A percentile compares a stretch with the other conserved stretches of the same genome.
phyloP scores from a whole-genome alignment of 1,140 invertebrate genomes.

The Zaprionus capensis region DNA sequence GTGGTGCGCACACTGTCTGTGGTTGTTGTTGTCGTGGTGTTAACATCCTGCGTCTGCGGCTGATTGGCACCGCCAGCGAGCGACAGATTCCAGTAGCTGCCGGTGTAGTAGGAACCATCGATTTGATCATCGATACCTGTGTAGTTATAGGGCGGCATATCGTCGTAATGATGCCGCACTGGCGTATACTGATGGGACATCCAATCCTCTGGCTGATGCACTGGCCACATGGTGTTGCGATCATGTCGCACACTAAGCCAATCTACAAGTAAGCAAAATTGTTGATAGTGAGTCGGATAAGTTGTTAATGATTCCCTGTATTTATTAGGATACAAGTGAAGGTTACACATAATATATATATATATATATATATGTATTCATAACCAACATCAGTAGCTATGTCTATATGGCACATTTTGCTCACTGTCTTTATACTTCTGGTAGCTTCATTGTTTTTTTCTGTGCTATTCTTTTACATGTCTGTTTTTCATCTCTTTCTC shows the following conservation, averaged over 20 bases:
- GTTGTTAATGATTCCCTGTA: neutral
- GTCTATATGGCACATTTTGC: too few relatives aligned
- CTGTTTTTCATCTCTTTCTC: neutral
- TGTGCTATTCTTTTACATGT: too few relatives aligned
- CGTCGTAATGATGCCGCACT: conserved; percentile 79
- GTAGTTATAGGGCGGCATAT: conserved; percentile 76
- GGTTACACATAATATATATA: neutral
- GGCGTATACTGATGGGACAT: conserved; percentile 84
- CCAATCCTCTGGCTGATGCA: conserved; percentile 89
- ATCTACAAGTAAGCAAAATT: conserved; percentile 84
- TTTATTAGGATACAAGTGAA: too few relatives aligned
- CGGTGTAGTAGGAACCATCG: conserved; percentile 69
- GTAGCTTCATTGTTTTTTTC: neutral
- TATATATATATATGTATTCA: neutral
- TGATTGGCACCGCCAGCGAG: conserved; percentile 20
- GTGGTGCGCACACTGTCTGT: conserved; percentile 57
- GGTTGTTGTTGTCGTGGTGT: conserved; percentile 51
- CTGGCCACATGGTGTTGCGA: conserved; percentile 92
- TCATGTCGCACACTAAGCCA: conserved; percentile 94
- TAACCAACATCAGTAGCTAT: neutral
- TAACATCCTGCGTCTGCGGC: conserved; percentile 58
- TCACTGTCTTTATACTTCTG: neutral
- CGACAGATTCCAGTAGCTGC: conserved; percentile 73
- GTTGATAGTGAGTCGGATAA: neutral
- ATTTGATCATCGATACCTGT: conserved; percentile 76